A percentile compares a stretch with the other conserved stretches of the same genome.
Conservation (phyloP, 2,888 invertebrate genomes). For the Andrena bucephala region DNA sequence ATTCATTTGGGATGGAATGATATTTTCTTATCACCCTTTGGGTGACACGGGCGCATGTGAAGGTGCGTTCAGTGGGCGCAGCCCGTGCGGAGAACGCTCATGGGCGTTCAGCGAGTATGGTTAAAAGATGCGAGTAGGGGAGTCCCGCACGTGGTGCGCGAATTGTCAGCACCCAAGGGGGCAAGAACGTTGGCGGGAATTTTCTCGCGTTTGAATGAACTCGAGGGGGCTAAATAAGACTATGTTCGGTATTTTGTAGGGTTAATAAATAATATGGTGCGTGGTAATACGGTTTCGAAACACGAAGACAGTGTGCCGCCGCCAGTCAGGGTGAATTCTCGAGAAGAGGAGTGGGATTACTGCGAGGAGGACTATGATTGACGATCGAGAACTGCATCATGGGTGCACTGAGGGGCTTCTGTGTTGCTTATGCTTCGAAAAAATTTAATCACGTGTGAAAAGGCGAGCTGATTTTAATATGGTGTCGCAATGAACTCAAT, state of each 20-base stretch:
- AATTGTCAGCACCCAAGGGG: too few relatives aligned
- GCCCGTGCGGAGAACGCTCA: too few relatives aligned
- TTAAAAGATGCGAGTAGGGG: too few relatives aligned
- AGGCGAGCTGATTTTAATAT: neutral
- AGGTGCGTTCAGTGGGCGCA: too few relatives aligned
- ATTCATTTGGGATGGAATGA: too few relatives aligned
- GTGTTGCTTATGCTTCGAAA: neutral
- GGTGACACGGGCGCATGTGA: too few relatives aligned
- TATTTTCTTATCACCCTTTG: too few relatives aligned
- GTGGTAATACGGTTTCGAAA: neutral
- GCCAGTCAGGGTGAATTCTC: neutral
- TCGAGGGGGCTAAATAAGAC: neutral
- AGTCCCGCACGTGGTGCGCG: too few relatives aligned
- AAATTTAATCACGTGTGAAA: neutral
- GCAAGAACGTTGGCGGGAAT: too few relatives aligned
- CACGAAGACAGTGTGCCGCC: neutral
- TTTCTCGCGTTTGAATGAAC: neutral
- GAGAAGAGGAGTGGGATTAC: constrained; percentile 72
- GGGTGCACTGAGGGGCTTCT: neutral
- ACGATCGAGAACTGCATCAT: neutral
- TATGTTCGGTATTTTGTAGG: constrained; percentile 1
- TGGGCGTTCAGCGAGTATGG: too few relatives aligned
- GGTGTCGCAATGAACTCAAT: neutral
- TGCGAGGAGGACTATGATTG: constrained; percentile 59
- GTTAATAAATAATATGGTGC: neutral